Evolutionary conservation across 1,140 invertebrate species (phyloP), one percentile per base, ranked within the genome.

Genomic region (Pachyrhynchus sulphureomaculatus): DNA sequence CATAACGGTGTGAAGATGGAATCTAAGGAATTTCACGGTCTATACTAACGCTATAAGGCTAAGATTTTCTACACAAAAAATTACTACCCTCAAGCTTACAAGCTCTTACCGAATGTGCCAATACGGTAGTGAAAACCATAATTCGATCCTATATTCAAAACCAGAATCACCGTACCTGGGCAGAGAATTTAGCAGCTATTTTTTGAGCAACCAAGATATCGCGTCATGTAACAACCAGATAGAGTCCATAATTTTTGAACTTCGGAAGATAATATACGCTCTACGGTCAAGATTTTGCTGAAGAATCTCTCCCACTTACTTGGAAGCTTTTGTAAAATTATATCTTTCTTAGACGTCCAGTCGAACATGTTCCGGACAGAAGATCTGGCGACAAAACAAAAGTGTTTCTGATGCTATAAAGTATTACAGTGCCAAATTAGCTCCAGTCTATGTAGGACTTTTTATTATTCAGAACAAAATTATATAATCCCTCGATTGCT

Each of bases 1-100:
- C 71, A 73, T 36, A 75, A 73, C 44, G 73, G 70, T 1, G 58
- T 64, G 13, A 57, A 65, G 36, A 60, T 67, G 21, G 23, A 49
- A 9, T 47, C 44, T 15, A 60, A 64, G 18, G 36, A 63, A 20
- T 66, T 69, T 44, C 12, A 47, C 4, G 37, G 29, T 6, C 44
- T 71, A 0, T 32, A 47, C 15, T 33, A 60, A 9, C 20, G 17
- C 1, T 65, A 69, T 23, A 54, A 49, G 2, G 33, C 26, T 10
- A 49, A 63, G 20, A 51, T 60, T 1, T 41, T 33, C 20, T 69
- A 53, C 20, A 69, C 62, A 33, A 49, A 59, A 2, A 12, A 17
- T n/a, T 72, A 72, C 37, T 58, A 70, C 32, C 62, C 70, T 9
- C 29, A 63, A 60, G 63, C 64, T 0, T n/a, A n/a, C n/a, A n/a